Percentiles rank a stretch among this genome's conserved stretches.
Evolutionary conservation across 2,113 vertebrate species (phyloP).

Genomic region (Amblyornis subalaris): DNA sequence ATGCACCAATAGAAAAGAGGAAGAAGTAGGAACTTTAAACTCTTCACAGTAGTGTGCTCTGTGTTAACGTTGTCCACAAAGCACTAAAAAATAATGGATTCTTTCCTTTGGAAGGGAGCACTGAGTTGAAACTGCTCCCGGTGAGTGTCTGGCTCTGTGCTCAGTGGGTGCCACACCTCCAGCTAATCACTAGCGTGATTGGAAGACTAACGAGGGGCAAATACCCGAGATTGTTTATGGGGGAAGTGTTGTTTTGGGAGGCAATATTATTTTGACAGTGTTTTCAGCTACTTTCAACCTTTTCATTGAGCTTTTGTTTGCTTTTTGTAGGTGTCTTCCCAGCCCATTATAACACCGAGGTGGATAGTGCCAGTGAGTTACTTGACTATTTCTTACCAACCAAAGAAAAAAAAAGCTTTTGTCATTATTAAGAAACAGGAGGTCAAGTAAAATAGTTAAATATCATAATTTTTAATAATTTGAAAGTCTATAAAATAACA

Average conservation of each 20-base stretch:
- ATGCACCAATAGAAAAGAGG: not conserved
- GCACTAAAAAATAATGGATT: not conserved
- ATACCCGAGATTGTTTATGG: not conserved
- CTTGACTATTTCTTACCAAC: not conserved
- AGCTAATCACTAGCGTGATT: rapidly evolving
- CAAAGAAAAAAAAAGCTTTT: not conserved
- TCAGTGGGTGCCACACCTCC: not conserved
- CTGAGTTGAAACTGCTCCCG: not conserved
- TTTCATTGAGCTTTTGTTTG: not conserved
- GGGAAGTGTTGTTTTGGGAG: not conserved
- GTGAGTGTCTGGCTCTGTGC: not conserved
- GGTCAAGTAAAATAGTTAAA: not conserved
- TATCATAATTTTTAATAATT: not conserved
- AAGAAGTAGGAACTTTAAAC: not conserved
- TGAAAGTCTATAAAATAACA: not conserved
- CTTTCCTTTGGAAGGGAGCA: not conserved
- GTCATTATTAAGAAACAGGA: not conserved
- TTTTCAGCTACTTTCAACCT: not conserved
- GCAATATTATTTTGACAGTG: not conserved
- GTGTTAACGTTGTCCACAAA: not conserved
- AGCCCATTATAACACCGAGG: constrained; percentile 80
- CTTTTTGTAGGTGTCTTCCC: constrained; percentile 71
- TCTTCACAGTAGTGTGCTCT: not conserved
- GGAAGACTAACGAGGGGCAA: not conserved
- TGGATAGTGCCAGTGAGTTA: constrained; percentile 89